These are phyloP conservation scores for Hofmannophila pseudospretella DNA, from an alignment of 2,888 invertebrate genomes.

Conservation along the genomic window DNA sequence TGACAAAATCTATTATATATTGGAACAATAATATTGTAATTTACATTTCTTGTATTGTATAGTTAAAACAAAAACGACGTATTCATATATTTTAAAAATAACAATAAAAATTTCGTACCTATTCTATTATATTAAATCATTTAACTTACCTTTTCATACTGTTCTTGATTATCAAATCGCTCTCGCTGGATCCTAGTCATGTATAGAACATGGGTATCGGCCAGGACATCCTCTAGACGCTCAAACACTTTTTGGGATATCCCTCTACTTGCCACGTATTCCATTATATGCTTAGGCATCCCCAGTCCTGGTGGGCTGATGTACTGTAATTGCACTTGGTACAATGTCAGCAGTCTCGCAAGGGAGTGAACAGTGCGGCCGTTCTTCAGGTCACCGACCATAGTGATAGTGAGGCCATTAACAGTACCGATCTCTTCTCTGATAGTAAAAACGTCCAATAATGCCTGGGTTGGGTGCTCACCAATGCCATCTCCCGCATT, in stretches of 20 bases:
- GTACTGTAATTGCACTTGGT: conserved; percentile 94
- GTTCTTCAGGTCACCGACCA: conserved; percentile 98
- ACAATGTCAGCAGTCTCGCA: conserved; percentile 93
- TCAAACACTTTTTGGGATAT: conserved; percentile 85
- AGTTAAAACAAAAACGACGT: no score
- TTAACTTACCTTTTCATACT: conserved; percentile 91
- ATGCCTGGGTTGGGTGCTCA: conserved; percentile 98
- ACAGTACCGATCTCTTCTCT: conserved; percentile 99
- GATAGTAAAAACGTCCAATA: conserved; percentile 98
- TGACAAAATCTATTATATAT: no score
- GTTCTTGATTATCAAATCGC: conserved; percentile 88
- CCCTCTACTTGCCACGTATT: conserved; percentile 87
- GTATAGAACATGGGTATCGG: conserved; percentile 97
- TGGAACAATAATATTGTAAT: no score
- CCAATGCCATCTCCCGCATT: conserved; percentile 99
- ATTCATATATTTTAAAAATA: no score
- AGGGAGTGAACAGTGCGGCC: conserved; percentile 99
- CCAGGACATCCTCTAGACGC: conserved; percentile 90
- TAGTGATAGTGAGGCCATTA: conserved; percentile 96
- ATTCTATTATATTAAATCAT: no score
- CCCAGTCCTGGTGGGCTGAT: conserved; percentile 91
- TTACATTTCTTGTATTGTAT: no score
- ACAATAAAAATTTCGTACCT: no score
- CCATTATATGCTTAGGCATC: conserved; percentile 93
- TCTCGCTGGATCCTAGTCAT: conserved; percentile 99